Conservation (phyloP, 2,113 vertebrate genomes). For the Theristicus caerulescens region DNA sequence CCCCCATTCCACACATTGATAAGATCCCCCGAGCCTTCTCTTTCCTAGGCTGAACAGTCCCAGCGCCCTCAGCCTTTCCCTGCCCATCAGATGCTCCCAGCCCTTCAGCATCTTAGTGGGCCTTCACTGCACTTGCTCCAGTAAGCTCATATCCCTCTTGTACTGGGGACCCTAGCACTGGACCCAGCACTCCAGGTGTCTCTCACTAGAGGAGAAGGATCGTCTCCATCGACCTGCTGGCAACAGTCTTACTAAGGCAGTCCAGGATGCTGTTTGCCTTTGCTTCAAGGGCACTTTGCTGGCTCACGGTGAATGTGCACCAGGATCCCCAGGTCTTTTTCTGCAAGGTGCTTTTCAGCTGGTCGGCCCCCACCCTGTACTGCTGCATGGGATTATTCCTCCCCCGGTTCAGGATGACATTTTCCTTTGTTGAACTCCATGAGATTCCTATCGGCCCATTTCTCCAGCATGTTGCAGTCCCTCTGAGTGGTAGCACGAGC, state of each 20-base stretch:
- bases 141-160: neutral
- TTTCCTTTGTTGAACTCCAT: neutral
- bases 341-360: neutral
- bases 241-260: neutral
- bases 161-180: neutral
- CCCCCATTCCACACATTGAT: neutral
- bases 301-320: neutral
- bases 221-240: neutral
- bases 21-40: neutral
- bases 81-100: neutral
- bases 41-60: neutral
- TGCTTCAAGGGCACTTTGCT: neutral
- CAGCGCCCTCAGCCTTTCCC: neutral
- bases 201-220: neutral
- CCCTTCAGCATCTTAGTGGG: neutral
- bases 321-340: neutral
- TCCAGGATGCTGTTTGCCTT: neutral
- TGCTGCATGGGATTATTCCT: neutral
- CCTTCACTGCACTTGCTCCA: neutral
- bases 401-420: neutral
- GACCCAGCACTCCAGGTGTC: neutral
- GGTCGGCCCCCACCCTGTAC: too few species aligned
- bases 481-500: neutral
- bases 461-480: neutral
- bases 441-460: neutral